These are phyloP conservation scores for Embiotoca jacksoni DNA, from an alignment of 2,113 vertebrate genomes.

Conservation along the genomic window DNA sequence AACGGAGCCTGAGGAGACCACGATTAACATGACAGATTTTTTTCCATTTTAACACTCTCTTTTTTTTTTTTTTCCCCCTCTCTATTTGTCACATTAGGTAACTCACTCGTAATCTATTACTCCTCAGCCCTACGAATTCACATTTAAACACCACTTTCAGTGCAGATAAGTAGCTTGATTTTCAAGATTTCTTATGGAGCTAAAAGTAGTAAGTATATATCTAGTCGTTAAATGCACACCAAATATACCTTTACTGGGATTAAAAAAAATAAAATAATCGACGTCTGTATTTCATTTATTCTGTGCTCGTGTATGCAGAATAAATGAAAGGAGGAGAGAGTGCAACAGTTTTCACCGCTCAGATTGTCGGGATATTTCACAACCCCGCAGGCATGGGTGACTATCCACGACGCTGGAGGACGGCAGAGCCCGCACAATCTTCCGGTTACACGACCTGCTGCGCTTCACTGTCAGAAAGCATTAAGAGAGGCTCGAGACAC, in stretches of 20 bases:
- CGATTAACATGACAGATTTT: conserved; percentile 23
- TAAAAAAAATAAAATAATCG: no score
- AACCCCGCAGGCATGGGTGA: conserved; percentile 4
- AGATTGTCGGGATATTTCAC: conserved; percentile 21
- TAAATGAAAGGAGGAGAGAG: not conserved
- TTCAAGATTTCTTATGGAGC: not conserved
- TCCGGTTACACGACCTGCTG: conserved; percentile 46
- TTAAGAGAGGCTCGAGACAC: conserved; percentile 41
- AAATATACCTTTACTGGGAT: no score
- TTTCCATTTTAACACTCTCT: conserved; percentile 5
- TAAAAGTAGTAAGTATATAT: not conserved
- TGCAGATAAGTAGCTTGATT: conserved; percentile 8
- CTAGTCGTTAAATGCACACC: no score
- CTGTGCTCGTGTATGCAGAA: not conserved
- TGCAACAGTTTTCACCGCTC: not conserved
- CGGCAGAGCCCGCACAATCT: conserved; percentile 41
- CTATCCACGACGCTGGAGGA: conserved; percentile 51
- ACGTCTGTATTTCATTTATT: no score
- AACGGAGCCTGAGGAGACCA: conserved; percentile 28
- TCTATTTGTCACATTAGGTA: conserved; percentile 1
- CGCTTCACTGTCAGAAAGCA: conserved; percentile 66
- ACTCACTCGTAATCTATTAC: not conserved
- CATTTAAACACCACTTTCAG: not conserved
- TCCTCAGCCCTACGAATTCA: not conserved
- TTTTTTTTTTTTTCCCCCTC: not conserved